Conservation (phyloP, 1,140 invertebrate species). For the Hermatobates lingyangjiaoensis region DNA sequence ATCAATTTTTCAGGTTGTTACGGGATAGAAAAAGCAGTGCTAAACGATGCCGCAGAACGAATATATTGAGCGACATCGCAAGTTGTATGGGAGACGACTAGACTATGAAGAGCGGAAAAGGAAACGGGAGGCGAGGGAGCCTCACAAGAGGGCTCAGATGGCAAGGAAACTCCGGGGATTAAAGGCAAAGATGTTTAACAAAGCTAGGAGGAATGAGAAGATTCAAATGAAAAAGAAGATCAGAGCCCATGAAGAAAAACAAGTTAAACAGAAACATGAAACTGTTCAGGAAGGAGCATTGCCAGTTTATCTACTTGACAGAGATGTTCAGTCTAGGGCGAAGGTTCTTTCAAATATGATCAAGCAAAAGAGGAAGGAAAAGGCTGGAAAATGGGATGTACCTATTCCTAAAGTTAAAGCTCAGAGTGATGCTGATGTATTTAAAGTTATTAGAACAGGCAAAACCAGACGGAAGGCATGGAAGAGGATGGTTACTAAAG, state of each 20-base stretch:
- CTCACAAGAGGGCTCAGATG: constrained; percentile 73
- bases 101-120: constrained; percentile 96
- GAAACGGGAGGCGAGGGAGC: constrained; percentile 83
- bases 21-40: too few species aligned
- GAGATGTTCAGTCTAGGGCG: constrained; percentile 80
- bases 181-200: constrained; percentile 96
- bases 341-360: constrained; percentile 98
- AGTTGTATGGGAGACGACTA: constrained; percentile 83
- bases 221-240: constrained; percentile 98
- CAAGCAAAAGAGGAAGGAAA: constrained; percentile 99
- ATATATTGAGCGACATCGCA: constrained; percentile 94
- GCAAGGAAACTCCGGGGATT: constrained; percentile 84
- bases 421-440: constrained; percentile 95
- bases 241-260: constrained; percentile 74
- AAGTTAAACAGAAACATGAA: constrained; percentile 48
- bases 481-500: constrained; percentile 99
- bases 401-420: constrained; percentile 95
- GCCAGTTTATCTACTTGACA: constrained; percentile 89
- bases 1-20: too few species aligned
- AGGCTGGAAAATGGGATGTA: constrained; percentile 99
- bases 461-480: constrained; percentile 92
- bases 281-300: constrained; percentile 75
- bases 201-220: constrained; percentile 91
- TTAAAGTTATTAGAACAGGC: constrained; percentile 74
- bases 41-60: constrained; percentile 97